Evolutionary conservation across 2,797 vertebrate genomes (phyloP), one percentile per base, ranked within the genome.

Genomic region (Botia almorhae): DNA sequence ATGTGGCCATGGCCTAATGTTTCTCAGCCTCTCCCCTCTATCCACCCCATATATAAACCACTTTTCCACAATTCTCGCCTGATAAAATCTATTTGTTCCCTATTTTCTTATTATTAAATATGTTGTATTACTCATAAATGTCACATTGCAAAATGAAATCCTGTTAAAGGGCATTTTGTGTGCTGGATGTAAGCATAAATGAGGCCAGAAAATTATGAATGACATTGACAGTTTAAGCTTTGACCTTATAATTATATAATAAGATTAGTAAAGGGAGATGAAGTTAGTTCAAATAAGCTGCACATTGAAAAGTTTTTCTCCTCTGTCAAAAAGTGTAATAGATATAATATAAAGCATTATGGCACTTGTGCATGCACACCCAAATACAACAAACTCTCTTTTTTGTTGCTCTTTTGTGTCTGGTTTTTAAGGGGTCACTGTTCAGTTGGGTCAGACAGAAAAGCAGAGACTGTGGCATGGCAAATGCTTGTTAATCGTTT

Each of bases 401-500:
- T 14, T 55, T 63, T 76, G 13, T n/a, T n/a, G n/a, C n/a, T n/a
- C n/a, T n/a, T n/a, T n/a, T 50, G 13, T 21, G 67, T 56, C 48
- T 17, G 36, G 60, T 51, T 11, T 63, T 61, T 51, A 67, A 61
- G 55, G 63, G 79, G 65, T 60, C 7, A 61, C 50, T n/a, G 69
- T 23, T 60, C 76, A 78, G 46, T 69, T 76, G 58, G 7, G 19
- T 67, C 43, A 26, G 53, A 76, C 73, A 39, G 72, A 29, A 8
- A 11, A 61, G 68, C 33, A 43, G 43, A 77, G 56, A 64, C 77
- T 81, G 83, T 85, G 82, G 74, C 77, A 75, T 50, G 61, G 51
- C 69, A 83, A 67, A 58, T 19, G 50, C 78, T 58, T 56, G 26
- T 70, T 89, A 87, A 89, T 89, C 0, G 60, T 76, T 72, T 82